phyloP scores from a whole-genome alignment of 1,140 invertebrate genomes.

The Druon quercuslanigerum region DNA sequence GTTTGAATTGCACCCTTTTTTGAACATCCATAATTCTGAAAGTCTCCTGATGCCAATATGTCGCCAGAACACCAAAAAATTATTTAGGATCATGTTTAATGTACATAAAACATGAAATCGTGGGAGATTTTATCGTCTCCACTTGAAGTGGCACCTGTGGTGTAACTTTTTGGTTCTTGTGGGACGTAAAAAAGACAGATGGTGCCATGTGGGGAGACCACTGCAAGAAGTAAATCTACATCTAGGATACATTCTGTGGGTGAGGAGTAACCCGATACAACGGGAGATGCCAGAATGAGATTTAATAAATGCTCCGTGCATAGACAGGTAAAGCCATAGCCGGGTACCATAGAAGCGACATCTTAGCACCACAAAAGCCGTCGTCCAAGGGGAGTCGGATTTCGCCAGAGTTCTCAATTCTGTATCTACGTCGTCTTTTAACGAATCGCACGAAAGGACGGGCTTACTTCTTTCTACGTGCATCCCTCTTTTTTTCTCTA shows the following conservation, averaged over 20 bases:
- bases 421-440: slow-evolving; percentile 36
- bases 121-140: slow-evolving; percentile 8
- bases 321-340: slow-evolving; percentile 45
- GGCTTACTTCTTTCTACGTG: neutral
- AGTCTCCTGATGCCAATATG: no score
- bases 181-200: slow-evolving; percentile 28
- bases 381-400: slow-evolving; percentile 59
- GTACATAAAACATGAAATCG: no score
- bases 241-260: slow-evolving; percentile 40
- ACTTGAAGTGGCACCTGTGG: slow-evolving; percentile 23
- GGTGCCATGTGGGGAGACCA: neutral
- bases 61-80: no score
- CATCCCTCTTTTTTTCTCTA: neutral
- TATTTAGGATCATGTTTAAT: no score
- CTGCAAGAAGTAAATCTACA: slow-evolving; percentile 24
- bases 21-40: no score
- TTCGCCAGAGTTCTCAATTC: slow-evolving; percentile 49
- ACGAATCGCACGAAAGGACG: slow-evolving; percentile 40
- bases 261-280: slow-evolving; percentile 52
- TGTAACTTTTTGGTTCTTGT: slow-evolving; percentile 29
- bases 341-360: slow-evolving; percentile 41
- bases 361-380: slow-evolving; percentile 59
- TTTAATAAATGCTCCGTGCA: slow-evolving; percentile 61
- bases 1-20: no score
- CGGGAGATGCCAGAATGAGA: slow-evolving; percentile 61